These are phyloP conservation scores for Cryptotermes secundus DNA, from an alignment of 1,140 invertebrate genomes.

Conservation along the genomic window DNA sequence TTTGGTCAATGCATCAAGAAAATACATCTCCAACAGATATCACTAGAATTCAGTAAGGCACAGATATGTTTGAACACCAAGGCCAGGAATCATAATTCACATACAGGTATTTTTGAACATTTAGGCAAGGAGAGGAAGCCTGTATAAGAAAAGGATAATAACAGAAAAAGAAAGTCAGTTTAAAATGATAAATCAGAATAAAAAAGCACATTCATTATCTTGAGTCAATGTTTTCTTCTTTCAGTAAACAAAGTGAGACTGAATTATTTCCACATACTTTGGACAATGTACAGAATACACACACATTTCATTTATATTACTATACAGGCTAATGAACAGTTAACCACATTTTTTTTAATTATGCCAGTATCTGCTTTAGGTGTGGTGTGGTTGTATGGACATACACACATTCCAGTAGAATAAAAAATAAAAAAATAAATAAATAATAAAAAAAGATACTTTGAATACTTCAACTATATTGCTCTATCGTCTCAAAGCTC, in stretches of 20 bases:
- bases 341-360: not conserved
- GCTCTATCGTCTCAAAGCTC: not conserved
- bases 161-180: too few relatives aligned
- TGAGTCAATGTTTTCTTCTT: too few relatives aligned
- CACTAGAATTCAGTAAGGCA: too few relatives aligned
- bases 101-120: too few relatives aligned
- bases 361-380: not conserved
- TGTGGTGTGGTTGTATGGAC: too few relatives aligned
- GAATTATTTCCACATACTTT: conserved; percentile 8
- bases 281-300: not conserved
- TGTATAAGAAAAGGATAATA: too few relatives aligned
- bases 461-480: not conserved
- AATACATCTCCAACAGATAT: too few relatives aligned
- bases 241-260: not conserved
- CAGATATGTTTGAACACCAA: too few relatives aligned
- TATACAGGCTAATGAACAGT: conserved; percentile 4
- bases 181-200: too few relatives aligned
- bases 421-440: not conserved
- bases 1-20: too few relatives aligned
- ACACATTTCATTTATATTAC: not conserved
- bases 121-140: too few relatives aligned
- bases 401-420: not conserved
- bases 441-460: not conserved
- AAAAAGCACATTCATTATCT: not conserved
- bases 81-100: too few relatives aligned